Conservation (phyloP, 2,113 vertebrate genomes). For the Pygathrix nemaeus region DNA sequence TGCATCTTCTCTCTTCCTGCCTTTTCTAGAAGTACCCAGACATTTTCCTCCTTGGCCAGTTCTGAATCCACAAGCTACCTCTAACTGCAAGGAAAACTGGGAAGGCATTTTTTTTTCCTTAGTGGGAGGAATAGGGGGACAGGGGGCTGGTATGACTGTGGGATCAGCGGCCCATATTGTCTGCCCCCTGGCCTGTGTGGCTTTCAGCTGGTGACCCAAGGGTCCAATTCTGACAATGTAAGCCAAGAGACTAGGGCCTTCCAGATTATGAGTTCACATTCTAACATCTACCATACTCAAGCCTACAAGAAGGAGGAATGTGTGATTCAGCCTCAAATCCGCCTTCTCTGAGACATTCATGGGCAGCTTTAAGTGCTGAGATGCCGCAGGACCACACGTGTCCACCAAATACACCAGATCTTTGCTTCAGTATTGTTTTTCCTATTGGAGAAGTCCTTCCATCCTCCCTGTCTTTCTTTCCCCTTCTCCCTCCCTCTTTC, state of each 20-base stretch:
- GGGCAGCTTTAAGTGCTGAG: fast-evolving
- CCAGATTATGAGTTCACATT: background rate
- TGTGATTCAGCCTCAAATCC: background rate
- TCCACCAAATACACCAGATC: fast-evolving
- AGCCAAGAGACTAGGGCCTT: background rate
- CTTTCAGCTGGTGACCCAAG: too few relatives aligned
- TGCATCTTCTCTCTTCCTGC: background rate
- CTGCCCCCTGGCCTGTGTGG: background rate
- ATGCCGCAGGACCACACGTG: fast-evolving
- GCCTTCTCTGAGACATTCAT: background rate
- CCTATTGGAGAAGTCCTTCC: fast-evolving
- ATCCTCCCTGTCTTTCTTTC: background rate
- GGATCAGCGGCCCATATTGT: background rate
- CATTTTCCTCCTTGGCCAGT: fast-evolving
- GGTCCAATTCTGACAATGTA: fast-evolving
- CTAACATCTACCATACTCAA: background rate
- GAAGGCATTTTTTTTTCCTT: fast-evolving
- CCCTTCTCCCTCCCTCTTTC: too few relatives aligned
- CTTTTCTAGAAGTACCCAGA: too few relatives aligned
- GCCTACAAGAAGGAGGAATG: fast-evolving
- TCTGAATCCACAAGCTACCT: background rate
- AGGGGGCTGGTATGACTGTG: fast-evolving
- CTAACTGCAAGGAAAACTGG: background rate
- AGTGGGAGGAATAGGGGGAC: fast-evolving
- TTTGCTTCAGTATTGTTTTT: background rate